phyloP scores from a whole-genome alignment of 2,797 vertebrate species.

The Hydrophis major region DNA sequence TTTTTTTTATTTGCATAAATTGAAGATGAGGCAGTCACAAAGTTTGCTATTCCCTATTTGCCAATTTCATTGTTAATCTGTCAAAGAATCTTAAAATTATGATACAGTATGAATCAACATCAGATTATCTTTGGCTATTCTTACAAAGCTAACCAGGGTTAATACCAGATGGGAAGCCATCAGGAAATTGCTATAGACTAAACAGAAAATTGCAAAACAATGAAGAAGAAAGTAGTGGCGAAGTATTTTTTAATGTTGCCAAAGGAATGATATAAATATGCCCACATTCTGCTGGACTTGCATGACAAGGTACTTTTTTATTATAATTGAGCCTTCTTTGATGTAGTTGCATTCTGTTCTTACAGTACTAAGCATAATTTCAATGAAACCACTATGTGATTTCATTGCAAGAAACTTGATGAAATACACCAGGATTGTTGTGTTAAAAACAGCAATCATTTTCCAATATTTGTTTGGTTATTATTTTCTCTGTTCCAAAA shows the following conservation, averaged over 20 bases:
- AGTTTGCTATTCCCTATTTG: not conserved
- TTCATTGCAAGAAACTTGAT: not conserved
- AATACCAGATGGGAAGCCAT: not conserved
- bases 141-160: not conserved
- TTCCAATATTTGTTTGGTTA: not conserved
- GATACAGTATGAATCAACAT: not conserved
- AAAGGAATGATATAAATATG: not conserved
- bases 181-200: not conserved
- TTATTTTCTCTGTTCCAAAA: not conserved
- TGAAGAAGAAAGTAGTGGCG: not conserved
- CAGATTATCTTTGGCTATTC: not conserved
- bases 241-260: not conserved
- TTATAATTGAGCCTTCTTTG: conserved; percentile 1
- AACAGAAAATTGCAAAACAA: not conserved
- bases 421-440: not conserved
- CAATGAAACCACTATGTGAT: not conserved
- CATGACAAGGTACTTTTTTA: not conserved
- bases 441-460: not conserved
- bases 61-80: not conserved
- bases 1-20: not conserved
- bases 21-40: not conserved
- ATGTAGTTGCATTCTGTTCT: not conserved
- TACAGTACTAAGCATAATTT: not conserved
- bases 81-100: not conserved
- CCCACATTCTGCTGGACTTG: not conserved